A percentile compares a stretch with the other conserved stretches of the same genome.
phyloP scores from a whole-genome alignment of 2,797 vertebrate genomes.

The Pseudocheirus occidentalis region DNA sequence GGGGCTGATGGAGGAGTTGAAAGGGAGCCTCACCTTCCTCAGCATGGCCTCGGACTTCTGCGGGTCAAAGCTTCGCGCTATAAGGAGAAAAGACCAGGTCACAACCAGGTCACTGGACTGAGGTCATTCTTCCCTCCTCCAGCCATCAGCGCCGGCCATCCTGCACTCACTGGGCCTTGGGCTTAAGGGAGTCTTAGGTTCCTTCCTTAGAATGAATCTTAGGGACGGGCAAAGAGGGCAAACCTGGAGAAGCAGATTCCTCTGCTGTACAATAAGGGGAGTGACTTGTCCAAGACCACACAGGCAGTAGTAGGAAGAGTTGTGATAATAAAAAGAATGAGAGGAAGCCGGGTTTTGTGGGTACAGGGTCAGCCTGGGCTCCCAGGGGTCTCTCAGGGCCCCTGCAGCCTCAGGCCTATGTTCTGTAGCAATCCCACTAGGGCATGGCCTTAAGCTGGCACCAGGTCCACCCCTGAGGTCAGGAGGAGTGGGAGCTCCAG shows the following conservation, averaged over 20 bases:
- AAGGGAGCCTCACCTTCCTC: conserved; percentile 91
- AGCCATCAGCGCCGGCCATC: neutral
- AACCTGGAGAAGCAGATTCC: neutral
- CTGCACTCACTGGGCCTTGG: neutral
- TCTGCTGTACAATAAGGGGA: neutral
- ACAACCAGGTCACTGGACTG: conserved; percentile 20
- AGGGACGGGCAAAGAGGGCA: neutral
- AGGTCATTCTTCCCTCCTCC: neutral
- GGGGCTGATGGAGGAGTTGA: neutral
- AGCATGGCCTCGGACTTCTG: conserved; percentile 96
- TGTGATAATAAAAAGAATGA: neutral
- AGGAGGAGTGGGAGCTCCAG: neutral
- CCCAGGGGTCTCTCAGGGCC: neutral
- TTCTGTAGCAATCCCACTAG: neutral
- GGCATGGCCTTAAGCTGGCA: neutral
- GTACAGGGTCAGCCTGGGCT: neutral
- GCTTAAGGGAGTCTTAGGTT: neutral
- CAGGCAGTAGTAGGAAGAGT: neutral
- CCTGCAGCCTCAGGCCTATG: neutral
- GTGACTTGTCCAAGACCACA: neutral
- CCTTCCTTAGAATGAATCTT: neutral
- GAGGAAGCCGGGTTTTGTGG: neutral
- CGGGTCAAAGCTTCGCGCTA: conserved; percentile 93
- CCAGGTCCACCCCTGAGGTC: conserved; percentile 27
- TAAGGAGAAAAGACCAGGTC: conserved; percentile 62